These are phyloP conservation scores for Leptinotarsa peninsularis DNA, from an alignment of 2,888 invertebrate species.

Conservation along the genomic window DNA sequence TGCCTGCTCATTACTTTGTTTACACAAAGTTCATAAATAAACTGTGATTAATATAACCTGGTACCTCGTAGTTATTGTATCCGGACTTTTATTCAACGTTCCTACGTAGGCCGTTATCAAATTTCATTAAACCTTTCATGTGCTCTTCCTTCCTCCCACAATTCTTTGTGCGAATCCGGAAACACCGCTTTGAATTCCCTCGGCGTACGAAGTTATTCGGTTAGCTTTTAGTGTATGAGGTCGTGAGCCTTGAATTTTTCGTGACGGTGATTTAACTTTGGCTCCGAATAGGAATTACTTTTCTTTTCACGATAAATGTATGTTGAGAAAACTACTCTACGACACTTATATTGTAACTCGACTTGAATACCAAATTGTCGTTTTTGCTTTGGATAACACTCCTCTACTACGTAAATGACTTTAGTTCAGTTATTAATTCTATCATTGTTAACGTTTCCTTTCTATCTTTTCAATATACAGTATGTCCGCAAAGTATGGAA, in stretches of 20 bases:
- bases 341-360: slow-evolving; percentile 5
- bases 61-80: slow-evolving; percentile 14
- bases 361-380: slow-evolving; percentile 10
- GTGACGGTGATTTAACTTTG: slow-evolving; percentile 15
- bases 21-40: not conserved
- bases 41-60: not conserved
- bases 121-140: slow-evolving; percentile 20
- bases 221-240: slow-evolving; percentile 15
- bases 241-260: slow-evolving; percentile 14
- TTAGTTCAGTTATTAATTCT: not conserved
- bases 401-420: not conserved
- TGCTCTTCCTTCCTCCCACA: slow-evolving; percentile 14
- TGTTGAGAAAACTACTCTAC: not conserved
- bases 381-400: not conserved
- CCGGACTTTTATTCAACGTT: not conserved
- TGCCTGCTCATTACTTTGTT: not conserved
- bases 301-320: slow-evolving; percentile 8
- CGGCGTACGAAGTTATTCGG: slow-evolving; percentile 12
- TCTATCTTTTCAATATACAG: not conserved
- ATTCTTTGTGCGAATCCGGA: slow-evolving; percentile 16
- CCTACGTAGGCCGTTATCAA: slow-evolving; percentile 12
- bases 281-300: not conserved
- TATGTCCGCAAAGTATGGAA: no score
- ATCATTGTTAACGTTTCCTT: not conserved
- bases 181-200: slow-evolving; percentile 7